Evolutionary conservation across 2,797 vertebrate species (phyloP), one percentile per base, ranked within the genome.

Genomic region (Ambastaia sidthimunki): DNA sequence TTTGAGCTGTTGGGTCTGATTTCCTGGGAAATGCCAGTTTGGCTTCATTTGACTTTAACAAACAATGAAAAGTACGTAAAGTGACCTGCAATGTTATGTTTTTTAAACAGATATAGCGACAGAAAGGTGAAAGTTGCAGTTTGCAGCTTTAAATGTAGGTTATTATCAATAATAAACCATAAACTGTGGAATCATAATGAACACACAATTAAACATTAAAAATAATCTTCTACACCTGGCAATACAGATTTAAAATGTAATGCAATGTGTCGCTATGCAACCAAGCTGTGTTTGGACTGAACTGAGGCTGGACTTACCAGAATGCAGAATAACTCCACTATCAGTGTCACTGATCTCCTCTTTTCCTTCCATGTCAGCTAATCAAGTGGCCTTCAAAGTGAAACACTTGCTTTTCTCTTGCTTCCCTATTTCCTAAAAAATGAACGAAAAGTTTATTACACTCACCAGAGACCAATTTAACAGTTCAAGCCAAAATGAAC

Each of bases 261-360:
- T 54, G 19, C 18, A 60, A 48, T 67, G 16, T 28, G 31, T 70
- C 18, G 41, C 23, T 72, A n/a, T 50, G 54, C 2, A 77, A 48
- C 23, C 50, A 50, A 52, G 4, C 18, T 63, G n/a, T 34, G 71
- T 1, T 41, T 41, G 37, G 9, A 55, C 60, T 74, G 0, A 13
- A 52, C 1, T 74, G 1, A 31, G 59, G 28, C 25, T 52, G 41
- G 23, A 48, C 88, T 84, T 91, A 96, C 96, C 94, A 83, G 95
- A 96, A 85, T 96, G 95, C 75, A 97, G 92, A 86, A 96, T 96
- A 89, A 96, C 94, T 52, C 96, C 96, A 0, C 95, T 97, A 90
- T 97, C 96, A 0, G 93, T 94, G 91, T 96, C 95, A 37, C 96
- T 97, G 89, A 91, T 91, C 85, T 97, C 96, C 70, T 95, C 95